Base-by-base conservation (phyloP, 2,797 vertebrate genomes). In the Cyclopterus lumpus region DNA sequence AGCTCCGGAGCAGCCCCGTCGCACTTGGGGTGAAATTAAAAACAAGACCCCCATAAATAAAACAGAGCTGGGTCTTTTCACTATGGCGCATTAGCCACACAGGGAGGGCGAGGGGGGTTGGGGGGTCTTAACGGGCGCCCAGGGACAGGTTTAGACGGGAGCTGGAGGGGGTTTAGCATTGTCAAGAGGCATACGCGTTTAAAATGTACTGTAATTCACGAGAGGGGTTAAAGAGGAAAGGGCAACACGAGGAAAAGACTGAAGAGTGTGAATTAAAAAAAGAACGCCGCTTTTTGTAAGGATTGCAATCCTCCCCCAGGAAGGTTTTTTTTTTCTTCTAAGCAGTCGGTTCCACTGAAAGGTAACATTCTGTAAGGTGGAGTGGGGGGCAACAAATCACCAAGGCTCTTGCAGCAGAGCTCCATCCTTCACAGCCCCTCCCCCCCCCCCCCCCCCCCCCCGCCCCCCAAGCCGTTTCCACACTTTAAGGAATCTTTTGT, bases 21-120 rank as follows among this genome's bases (percentile, higher is more conserved):
- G 3, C 71, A 38, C 74, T 62, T 6, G 66, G 82, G 89, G 83
- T 88, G 89, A 83, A 90, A 93, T 93, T 92, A 92, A 90, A 92
- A 91, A 85, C 90, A 85, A 90, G 91, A 90, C 88, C 89, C 77
- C 87, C 86, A 91, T 91, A 93, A 94, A 93, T 93, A 92, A 92
- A 91, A 84, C 77, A 89, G 82, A 87, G 84, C 78, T 24, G 46
- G 86, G 84, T 76, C 80, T 82, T 78, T n/a, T 85, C 65, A 44
- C 79, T 69, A 54, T 65, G 73, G 71, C 71, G 61, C 89, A 82
- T 90, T 88, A 83, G 86, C 42, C 60, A 20, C 79, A 77, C 68
- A 38, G 64, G 81, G 20, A 20, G 24, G 51, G 84, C 8, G 40
- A n/a, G 46, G 48, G 46, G 46, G 1, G 4, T n/a, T 2, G 24